Evolutionary conservation across 2,888 invertebrate genomes (phyloP).

Genomic region (Napeogenes sylphis): DNA sequence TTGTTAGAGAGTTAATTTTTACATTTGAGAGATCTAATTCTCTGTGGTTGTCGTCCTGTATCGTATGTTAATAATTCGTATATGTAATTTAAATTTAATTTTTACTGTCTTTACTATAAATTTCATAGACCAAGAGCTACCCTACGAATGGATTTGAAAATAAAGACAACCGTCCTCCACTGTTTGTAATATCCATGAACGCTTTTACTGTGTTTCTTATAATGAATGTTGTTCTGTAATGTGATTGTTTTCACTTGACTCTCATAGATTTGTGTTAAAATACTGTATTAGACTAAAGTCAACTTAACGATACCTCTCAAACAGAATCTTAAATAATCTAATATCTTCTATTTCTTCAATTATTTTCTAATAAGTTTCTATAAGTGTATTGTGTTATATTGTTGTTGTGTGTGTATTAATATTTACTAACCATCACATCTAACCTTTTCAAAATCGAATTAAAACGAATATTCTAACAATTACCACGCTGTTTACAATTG

Average conservation of each 20-base stretch:
- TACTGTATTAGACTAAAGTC: slow-evolving; percentile 34
- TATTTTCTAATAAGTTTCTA: too few species aligned
- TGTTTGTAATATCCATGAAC: slow-evolving; percentile 32
- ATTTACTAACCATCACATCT: too few species aligned
- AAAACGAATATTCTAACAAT: not conserved
- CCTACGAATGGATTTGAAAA: slow-evolving; percentile 11
- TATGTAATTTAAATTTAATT: not conserved
- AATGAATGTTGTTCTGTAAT: slow-evolving; percentile 28
- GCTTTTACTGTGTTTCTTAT: slow-evolving; percentile 23
- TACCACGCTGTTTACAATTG: too few species aligned
- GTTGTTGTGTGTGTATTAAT: not conserved
- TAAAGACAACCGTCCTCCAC: slow-evolving; percentile 36
- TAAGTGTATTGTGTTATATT: slow-evolving; percentile 8
- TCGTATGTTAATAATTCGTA: not conserved
- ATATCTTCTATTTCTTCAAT: too few species aligned
- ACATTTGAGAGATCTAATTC: too few species aligned
- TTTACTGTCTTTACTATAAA: not conserved
- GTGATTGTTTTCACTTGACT: slow-evolving; percentile 18
- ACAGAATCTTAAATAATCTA: too few species aligned
- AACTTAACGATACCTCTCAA: not conserved
- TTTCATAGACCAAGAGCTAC: slow-evolving; percentile 21
- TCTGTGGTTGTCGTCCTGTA: too few species aligned
- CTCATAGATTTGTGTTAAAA: slow-evolving; percentile 24
- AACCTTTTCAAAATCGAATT: not conserved
- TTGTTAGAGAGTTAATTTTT: too few species aligned